A percentile compares a stretch with the other conserved stretches of the same genome.
phyloP scores from a whole-genome alignment of 2,888 invertebrate genomes.

The Napeogenes inachia region DNA sequence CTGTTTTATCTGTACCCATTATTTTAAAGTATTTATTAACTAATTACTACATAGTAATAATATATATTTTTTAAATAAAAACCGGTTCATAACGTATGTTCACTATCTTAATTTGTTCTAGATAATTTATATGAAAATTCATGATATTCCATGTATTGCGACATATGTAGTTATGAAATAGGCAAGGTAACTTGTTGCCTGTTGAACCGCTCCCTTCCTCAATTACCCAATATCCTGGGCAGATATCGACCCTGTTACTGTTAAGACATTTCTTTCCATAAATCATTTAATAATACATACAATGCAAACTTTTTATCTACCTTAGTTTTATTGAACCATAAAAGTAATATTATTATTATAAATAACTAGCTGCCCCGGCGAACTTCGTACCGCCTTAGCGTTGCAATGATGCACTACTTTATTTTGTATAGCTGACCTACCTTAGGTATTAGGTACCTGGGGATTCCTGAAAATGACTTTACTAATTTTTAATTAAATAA shows the following conservation, averaged over 20 bases:
- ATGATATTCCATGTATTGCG: conserved; percentile 12
- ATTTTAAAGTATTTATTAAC: too few species aligned
- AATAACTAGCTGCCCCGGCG: too few species aligned
- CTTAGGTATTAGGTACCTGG: too few species aligned
- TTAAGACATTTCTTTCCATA: conserved; percentile 22
- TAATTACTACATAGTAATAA: too few species aligned
- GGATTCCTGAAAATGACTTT: too few species aligned
- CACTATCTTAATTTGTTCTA: neutral
- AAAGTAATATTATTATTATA: too few species aligned
- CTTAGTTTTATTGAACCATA: neutral
- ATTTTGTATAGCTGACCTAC: too few species aligned
- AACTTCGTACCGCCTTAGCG: too few species aligned
- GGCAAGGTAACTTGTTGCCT: conserved; percentile 26
- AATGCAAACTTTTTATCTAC: neutral
- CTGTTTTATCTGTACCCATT: too few species aligned
- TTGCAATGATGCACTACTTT: too few species aligned
- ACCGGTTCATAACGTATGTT: neutral
- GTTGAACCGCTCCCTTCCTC: conserved; percentile 62
- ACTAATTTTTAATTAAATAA: too few species aligned
- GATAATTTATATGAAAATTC: conserved; percentile 11
- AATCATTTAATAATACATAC: neutral
- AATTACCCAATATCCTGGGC: conserved; percentile 70
- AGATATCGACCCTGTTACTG: conserved; percentile 51
- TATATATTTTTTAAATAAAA: too few species aligned
- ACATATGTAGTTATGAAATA: conserved; percentile 17